phyloP scores from a whole-genome alignment of 2,888 invertebrate species.

The Megamerina dolium region DNA sequence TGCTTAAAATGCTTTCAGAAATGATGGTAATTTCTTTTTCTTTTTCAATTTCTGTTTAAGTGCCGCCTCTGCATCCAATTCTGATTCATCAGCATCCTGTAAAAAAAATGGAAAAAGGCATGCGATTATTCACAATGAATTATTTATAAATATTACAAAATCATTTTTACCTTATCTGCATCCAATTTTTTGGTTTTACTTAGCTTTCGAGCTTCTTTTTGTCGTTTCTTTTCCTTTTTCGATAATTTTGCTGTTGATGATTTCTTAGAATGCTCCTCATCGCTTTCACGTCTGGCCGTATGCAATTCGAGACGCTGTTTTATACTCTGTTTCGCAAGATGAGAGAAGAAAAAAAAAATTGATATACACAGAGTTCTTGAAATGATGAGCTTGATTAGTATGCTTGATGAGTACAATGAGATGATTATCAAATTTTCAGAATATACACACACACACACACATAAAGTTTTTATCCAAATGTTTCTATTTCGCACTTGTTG shows the following conservation, averaged over 20 bases:
- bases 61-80: constrained; percentile 30
- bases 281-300: constrained; percentile 53
- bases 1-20: too few species aligned
- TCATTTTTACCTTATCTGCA: constrained; percentile 53
- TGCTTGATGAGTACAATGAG: too few species aligned
- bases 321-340: constrained; percentile 40
- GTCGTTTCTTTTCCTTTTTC: constrained; percentile 52
- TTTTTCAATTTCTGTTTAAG: constrained; percentile 40
- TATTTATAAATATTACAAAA: background rate
- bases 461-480: too few species aligned
- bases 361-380: too few species aligned
- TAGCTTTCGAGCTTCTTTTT: constrained; percentile 52
- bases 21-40: too few species aligned
- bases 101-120: background rate
- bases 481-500: too few species aligned
- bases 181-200: constrained; percentile 55
- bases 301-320: constrained; percentile 44
- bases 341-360: too few species aligned
- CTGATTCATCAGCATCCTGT: constrained; percentile 42
- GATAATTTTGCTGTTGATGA: constrained; percentile 43
- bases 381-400: too few species aligned
- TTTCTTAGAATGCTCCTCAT: constrained; percentile 46
- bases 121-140: background rate
- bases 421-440: too few species aligned
- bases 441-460: too few species aligned